These are phyloP conservation scores for Pygmarrhopalites habei DNA, from an alignment of 1,140 invertebrate genomes.

Conservation along the genomic window DNA sequence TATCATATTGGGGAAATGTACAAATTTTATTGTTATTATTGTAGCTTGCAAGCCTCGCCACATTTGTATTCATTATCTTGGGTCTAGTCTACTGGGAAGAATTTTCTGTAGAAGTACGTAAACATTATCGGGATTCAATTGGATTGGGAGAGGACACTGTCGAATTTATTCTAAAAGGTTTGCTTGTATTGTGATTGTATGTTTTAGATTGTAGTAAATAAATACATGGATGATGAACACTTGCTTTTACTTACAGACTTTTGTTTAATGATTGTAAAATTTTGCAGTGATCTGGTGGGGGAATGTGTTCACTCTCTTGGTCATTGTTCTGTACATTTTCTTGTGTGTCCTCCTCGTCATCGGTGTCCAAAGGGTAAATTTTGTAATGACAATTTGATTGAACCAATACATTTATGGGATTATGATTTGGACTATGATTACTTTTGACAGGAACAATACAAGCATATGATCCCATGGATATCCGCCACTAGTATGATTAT, in stretches of 20 bases:
- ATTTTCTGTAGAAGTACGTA: constrained; percentile 16
- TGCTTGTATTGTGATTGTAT: too few species aligned
- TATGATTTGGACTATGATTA: constrained; percentile 1
- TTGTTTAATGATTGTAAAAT: too few species aligned
- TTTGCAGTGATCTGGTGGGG: constrained; percentile 36
- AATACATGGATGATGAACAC: too few species aligned
- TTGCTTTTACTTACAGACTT: not conserved
- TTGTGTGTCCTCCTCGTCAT: constrained; percentile 33
- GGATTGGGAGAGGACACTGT: constrained; percentile 21
- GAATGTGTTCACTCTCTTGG: constrained; percentile 36
- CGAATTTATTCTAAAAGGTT: constrained; percentile 21
- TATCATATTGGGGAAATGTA: too few species aligned
- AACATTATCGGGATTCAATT: constrained; percentile 19
- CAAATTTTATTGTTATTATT: too few species aligned
- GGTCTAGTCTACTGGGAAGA: constrained; percentile 37
- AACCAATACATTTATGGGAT: too few species aligned
- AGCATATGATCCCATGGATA: constrained; percentile 39
- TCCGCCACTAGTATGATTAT: constrained; percentile 30
- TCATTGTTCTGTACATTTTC: constrained; percentile 29
- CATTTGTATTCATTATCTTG: constrained; percentile 32
- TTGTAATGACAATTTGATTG: too few species aligned
- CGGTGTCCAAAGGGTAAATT: constrained; percentile 29
- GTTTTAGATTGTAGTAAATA: too few species aligned
- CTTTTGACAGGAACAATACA: constrained; percentile 34
- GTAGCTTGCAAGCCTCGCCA: constrained; percentile 22